These are phyloP conservation scores for Baryphthengus martii DNA, from an alignment of 2,113 vertebrate genomes.

Conservation along the genomic window DNA sequence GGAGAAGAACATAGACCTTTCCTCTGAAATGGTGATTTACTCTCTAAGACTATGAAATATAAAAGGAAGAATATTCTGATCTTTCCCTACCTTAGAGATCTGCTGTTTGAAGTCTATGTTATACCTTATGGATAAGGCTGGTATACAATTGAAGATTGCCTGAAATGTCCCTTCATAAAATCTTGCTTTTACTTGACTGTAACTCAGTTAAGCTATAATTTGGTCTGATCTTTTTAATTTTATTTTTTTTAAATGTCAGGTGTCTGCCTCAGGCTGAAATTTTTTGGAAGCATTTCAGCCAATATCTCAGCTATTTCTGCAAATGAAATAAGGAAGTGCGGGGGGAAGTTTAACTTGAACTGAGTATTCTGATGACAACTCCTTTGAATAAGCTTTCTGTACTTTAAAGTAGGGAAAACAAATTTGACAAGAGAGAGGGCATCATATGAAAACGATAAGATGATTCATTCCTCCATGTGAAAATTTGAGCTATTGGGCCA, in stretches of 20 bases:
- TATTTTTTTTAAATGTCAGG: neutral
- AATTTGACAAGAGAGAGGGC: neutral
- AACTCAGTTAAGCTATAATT: neutral
- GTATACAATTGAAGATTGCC: neutral
- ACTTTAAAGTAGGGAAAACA: neutral
- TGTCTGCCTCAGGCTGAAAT: neutral
- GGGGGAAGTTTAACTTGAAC: neutral
- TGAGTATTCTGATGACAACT: neutral
- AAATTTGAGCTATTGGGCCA: neutral
- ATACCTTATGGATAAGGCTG: neutral
- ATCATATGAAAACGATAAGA: neutral
- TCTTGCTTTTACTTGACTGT: neutral
- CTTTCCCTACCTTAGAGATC: neutral
- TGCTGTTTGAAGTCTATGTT: neutral
- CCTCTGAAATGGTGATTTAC: neutral
- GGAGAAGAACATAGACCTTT: neutral
- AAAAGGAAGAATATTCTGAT: neutral
- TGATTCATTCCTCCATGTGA: conserved; percentile 31
- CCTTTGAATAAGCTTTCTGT: neutral
- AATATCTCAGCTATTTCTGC: neutral
- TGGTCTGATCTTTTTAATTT: neutral
- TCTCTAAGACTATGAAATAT: neutral
- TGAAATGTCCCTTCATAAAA: neutral
- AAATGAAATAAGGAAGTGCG: neutral
- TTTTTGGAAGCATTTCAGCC: neutral